Base-by-base conservation (phyloP, 2,797 vertebrate species). In the Lates japonicus region DNA sequence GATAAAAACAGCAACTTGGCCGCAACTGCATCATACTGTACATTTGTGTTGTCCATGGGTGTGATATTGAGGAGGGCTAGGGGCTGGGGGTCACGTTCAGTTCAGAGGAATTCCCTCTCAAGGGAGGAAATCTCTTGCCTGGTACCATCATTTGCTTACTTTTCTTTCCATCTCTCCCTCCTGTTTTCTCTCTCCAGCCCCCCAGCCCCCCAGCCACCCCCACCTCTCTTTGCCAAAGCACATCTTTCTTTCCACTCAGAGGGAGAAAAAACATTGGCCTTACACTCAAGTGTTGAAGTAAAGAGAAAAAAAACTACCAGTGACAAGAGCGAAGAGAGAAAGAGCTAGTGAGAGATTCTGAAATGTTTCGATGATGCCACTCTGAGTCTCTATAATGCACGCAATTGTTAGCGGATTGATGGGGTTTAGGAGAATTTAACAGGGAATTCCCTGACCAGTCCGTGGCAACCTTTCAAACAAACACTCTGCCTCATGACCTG, bases 41-140 rank as follows among this genome's bases (percentile, higher is more conserved):
- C 48, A 41, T 55, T 51, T 68, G 51, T 14, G 66, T 57, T 29
- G 52, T 54, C 22, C 16, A 0, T 63, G 67, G 35, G 41, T 60
- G 57, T 51, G 37, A 17, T 59, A 25, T 7, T 39, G n/a, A 10
- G 42, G 68, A 20, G 52, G n/a, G 46, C 11, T 37, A 11, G 17
- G 8, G 61, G 22, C 7, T 1, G 25, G 12, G 29, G 84, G 74
- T 91, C 82, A 87, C 70, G 57, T 33, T 78, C 10, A 77, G 92
- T 86, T 88, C 87, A 88, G 79, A 91, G 89, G 90, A 89, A 90
- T 90, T 80, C 86, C 91, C 89, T 90, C 82, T 73, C 25, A 49
- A 14, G 58, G 80, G 82, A 90, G 83, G 80, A 87, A 87, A 85
- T 37, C 57, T 82, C 76, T 82, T 14, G 54, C 80, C 81, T 87